phyloP scores from a whole-genome alignment of 2,113 vertebrate genomes.

The Bubalus kerabau region DNA sequence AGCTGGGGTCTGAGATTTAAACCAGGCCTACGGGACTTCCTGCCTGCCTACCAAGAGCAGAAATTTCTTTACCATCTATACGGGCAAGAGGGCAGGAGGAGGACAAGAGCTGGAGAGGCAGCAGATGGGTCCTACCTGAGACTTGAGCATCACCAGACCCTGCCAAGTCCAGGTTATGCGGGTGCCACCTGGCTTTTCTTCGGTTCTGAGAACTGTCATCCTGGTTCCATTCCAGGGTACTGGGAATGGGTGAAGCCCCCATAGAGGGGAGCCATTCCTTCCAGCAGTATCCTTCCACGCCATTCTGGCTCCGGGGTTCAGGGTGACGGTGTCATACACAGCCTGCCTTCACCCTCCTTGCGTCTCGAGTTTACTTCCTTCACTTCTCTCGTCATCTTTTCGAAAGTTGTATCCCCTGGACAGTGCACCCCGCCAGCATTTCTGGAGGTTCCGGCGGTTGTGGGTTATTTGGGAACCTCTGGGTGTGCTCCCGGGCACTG shows the following conservation, averaged over 20 bases:
- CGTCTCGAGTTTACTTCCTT: background rate
- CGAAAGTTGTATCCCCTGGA: constrained; percentile 42
- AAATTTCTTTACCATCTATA: background rate
- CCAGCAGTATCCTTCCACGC: background rate
- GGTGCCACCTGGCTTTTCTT: background rate
- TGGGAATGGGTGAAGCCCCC: background rate
- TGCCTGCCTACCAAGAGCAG: constrained; percentile 4
- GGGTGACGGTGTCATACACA: background rate
- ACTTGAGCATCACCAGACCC: background rate
- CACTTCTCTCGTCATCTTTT: background rate
- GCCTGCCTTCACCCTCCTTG: background rate
- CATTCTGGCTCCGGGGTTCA: background rate
- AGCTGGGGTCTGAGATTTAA: constrained; percentile 22
- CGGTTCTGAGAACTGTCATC: background rate
- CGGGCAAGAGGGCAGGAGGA: background rate
- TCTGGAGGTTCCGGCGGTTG: background rate
- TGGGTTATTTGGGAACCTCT: background rate
- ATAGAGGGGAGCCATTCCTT: background rate
- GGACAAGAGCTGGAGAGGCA: background rate
- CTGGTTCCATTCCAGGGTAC: background rate
- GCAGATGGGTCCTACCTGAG: constrained; percentile 19
- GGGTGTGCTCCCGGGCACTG: background rate
- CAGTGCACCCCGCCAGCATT: background rate
- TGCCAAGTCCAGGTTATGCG: background rate
- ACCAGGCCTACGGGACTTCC: background rate